Evolutionary conservation across 1,140 invertebrate species (phyloP).

Genomic region (Venustaconcha ellipsiformis): DNA sequence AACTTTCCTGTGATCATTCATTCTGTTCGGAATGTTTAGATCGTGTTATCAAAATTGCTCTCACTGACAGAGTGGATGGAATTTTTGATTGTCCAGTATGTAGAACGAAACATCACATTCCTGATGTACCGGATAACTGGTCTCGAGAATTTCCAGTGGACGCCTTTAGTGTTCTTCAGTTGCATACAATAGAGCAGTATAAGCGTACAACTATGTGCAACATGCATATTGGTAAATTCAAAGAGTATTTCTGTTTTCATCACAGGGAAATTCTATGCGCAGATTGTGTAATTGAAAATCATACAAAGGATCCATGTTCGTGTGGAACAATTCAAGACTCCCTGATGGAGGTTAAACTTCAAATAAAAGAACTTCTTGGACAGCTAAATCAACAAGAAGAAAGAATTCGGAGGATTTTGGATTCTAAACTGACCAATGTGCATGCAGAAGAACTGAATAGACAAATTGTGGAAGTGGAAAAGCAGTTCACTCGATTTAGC

Average conservation of each 20-base stretch:
- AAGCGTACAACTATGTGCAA: constrained; percentile 20
- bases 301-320: constrained; percentile 23
- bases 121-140: constrained; percentile 15
- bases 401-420: constrained; percentile 21
- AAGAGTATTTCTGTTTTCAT: constrained; percentile 34
- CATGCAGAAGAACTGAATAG: constrained; percentile 23
- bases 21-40: constrained; percentile 32
- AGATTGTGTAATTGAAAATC: constrained; percentile 28
- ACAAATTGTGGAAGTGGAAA: constrained; percentile 28
- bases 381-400: constrained; percentile 26
- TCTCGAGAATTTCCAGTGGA: constrained; percentile 27
- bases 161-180: constrained; percentile 32
- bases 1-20: constrained; percentile 26
- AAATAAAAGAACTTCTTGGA: constrained; percentile 31
- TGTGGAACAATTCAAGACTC: constrained; percentile 32
- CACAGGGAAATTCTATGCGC: constrained; percentile 29
- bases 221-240: constrained; percentile 29
- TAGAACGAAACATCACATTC: constrained; percentile 23
- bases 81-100: constrained; percentile 33
- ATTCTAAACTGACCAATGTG: constrained; percentile 15
- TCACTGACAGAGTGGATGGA: constrained; percentile 13
- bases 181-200: constrained; percentile 27
- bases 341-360: constrained; percentile 29
- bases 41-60: constrained; percentile 21
- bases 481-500: constrained; percentile 19